Conservation (phyloP, 2,888 invertebrate genomes). For the Drosophila quinaria region DNA sequence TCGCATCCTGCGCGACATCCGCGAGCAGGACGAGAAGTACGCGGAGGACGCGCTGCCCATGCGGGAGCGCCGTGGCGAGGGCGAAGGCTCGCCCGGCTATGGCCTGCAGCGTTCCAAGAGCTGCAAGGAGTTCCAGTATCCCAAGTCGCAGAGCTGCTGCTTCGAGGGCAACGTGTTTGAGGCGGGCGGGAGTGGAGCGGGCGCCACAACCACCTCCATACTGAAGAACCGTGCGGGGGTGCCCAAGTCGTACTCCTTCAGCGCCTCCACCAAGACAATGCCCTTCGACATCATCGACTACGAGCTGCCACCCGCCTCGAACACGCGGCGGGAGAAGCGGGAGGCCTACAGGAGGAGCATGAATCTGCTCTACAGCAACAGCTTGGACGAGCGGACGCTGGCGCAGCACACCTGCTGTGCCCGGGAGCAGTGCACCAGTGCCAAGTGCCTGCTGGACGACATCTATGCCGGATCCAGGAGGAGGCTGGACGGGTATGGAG, state of each 20-base stretch:
- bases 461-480: slow-evolving; percentile 43
- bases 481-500: slow-evolving; percentile 41
- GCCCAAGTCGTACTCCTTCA: slow-evolving; percentile 86
- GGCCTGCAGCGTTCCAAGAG: slow-evolving; percentile 84
- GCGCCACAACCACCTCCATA: slow-evolving; percentile 75
- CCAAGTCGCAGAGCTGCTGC: slow-evolving; percentile 85
- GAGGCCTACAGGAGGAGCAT: slow-evolving; percentile 83
- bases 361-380: slow-evolving; percentile 81
- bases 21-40: slow-evolving; percentile 83
- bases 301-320: slow-evolving; percentile 81
- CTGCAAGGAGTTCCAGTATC: slow-evolving; percentile 85
- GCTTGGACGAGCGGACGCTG: slow-evolving; percentile 74
- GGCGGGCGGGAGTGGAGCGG: slow-evolving; percentile 50
- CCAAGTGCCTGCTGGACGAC: slow-evolving; percentile 81
- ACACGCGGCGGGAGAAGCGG: slow-evolving; percentile 82
- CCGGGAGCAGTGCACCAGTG: slow-evolving; percentile 84
- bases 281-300: slow-evolving; percentile 86
- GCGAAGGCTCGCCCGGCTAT: slow-evolving; percentile 81
- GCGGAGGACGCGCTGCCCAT: slow-evolving; percentile 58
- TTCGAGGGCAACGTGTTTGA: slow-evolving; percentile 83
- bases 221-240: slow-evolving; percentile 82
- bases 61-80: slow-evolving; percentile 78
- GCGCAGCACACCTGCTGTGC: slow-evolving; percentile 83
- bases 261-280: slow-evolving; percentile 83
- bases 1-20: slow-evolving; percentile 82